Evolutionary conservation across 2,888 invertebrate genomes (phyloP).

Genomic region (Heliconius ethilla): DNA sequence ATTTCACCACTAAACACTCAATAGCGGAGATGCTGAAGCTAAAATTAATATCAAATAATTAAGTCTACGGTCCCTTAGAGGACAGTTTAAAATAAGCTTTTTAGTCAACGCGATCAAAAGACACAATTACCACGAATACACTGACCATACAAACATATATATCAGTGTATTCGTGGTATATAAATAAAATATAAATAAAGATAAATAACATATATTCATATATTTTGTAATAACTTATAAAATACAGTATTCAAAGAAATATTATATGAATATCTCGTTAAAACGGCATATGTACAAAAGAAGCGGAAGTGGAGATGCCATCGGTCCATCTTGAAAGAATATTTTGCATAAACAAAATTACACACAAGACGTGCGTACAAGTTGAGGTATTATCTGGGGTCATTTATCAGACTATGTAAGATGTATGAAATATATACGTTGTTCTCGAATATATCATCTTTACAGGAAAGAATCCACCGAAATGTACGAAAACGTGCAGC

Average conservation of each 20-base stretch:
- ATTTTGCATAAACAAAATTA: constrained; percentile 29
- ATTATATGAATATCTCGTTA: not conserved
- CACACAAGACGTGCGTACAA: constrained; percentile 17
- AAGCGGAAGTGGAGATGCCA: constrained; percentile 16
- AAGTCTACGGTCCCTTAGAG: no score
- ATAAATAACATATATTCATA: no score
- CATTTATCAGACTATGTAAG: constrained; percentile 14
- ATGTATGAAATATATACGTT: constrained; percentile 5
- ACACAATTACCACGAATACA: no score
- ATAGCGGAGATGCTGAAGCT: no score
- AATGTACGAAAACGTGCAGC: no score
- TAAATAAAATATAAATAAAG: no score
- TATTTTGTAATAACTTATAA: not conserved
- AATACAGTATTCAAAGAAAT: not conserved
- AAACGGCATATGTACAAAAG: constrained; percentile 10
- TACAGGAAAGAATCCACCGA: not conserved
- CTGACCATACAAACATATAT: no score
- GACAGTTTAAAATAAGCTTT: no score
- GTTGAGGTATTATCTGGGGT: constrained; percentile 15
- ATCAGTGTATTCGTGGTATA: no score
- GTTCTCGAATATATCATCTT: constrained; percentile 8
- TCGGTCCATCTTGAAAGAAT: constrained; percentile 16
- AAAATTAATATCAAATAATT: no score
- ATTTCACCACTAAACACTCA: no score
- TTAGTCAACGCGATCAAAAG: no score